phyloP scores from a whole-genome alignment of 2,113 vertebrate species.

The Glareola pratincola region DNA sequence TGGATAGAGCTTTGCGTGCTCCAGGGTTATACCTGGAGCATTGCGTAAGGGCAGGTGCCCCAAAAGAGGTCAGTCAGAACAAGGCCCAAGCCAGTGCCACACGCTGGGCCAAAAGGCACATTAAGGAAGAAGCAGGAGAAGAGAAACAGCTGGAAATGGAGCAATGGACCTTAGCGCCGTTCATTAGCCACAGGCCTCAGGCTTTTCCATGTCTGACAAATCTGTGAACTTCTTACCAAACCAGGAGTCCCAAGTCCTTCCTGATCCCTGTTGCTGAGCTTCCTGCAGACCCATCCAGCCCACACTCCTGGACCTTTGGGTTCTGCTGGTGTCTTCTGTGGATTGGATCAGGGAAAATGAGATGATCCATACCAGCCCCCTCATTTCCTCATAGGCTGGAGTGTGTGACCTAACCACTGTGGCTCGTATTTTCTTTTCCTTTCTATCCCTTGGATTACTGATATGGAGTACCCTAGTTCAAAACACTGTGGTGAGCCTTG shows the following conservation, averaged over 20 bases:
- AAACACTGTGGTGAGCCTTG: not conserved
- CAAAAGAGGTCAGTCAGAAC: not conserved
- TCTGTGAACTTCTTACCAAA: not conserved
- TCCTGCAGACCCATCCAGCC: not conserved
- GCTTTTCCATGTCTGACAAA: not conserved
- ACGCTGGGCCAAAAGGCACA: not conserved
- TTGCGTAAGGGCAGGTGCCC: not conserved
- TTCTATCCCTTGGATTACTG: not conserved
- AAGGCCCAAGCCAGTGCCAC: not conserved
- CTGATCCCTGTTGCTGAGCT: not conserved
- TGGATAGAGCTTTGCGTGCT: not conserved
- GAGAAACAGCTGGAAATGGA: not conserved
- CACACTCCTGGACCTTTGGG: not conserved
- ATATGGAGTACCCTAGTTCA: not conserved
- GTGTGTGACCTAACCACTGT: not conserved
- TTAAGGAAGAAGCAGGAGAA: not conserved
- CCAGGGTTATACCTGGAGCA: not conserved
- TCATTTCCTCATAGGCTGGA: not conserved
- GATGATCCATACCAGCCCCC: accelerated
- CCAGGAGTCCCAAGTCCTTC: not conserved
- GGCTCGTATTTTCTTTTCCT: not conserved
- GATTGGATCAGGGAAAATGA: not conserved
- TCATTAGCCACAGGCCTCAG: not conserved
- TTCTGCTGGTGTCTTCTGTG: not conserved
- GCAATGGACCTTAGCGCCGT: not conserved